Percentiles rank a stretch among this genome's conserved stretches.
Conservation (phyloP, 2,797 vertebrate species). For the Coregonus ussuriensis region DNA sequence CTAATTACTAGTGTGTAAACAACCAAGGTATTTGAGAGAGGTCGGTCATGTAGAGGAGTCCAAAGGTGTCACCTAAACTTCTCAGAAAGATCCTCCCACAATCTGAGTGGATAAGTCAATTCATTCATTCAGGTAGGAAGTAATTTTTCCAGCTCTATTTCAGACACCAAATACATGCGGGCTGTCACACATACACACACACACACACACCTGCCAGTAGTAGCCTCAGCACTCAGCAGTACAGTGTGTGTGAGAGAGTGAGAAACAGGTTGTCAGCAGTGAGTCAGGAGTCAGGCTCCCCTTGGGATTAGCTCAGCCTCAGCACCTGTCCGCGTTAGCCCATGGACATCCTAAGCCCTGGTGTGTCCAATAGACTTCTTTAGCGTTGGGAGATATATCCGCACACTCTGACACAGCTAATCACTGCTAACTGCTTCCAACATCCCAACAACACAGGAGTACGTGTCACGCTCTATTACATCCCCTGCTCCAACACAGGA, state of each 20-base stretch:
- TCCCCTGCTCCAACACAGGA: not conserved
- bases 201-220: not conserved
- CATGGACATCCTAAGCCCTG: conserved; percentile 31
- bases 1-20: not conserved
- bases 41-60: no score
- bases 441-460: conserved; percentile 12
- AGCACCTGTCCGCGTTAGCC: conserved; percentile 4
- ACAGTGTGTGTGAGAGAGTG: not conserved
- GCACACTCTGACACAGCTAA: conserved; percentile 38
- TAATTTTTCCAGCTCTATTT: not conserved
- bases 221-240: no score
- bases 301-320: conserved; percentile 6
- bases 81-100: no score
- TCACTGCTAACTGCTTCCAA: conserved; percentile 40
- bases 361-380: conserved; percentile 36
- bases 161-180: not conserved
- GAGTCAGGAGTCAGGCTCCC: conserved; percentile 23
- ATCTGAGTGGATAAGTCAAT: not conserved
- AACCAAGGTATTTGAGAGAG: not conserved
- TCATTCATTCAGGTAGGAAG: not conserved
- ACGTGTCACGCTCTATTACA: conserved; percentile 13
- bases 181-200: not conserved
- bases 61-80: not conserved
- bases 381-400: conserved; percentile 40
- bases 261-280: conserved; percentile 21